Conservation (phyloP, 2,113 vertebrate species). For the Cinclus mexicanus region DNA sequence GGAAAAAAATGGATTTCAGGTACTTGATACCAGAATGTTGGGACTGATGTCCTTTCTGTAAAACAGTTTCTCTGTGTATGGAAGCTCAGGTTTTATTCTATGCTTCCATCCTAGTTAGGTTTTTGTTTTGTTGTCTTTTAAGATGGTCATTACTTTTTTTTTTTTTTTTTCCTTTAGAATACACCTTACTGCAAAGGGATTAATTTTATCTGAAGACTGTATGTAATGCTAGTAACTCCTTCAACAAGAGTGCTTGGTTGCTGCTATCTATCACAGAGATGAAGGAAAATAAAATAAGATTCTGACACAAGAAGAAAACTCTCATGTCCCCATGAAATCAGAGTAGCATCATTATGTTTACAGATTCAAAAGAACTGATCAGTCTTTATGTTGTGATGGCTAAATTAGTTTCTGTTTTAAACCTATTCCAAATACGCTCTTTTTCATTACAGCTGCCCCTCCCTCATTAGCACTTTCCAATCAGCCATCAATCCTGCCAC, state of each 20-base stretch:
- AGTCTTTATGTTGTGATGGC: neutral
- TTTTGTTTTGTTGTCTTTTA: neutral
- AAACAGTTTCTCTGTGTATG: neutral
- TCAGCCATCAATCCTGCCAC: neutral
- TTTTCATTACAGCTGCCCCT: neutral
- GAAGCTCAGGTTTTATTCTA: neutral
- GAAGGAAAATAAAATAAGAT: neutral
- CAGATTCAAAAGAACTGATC: neutral
- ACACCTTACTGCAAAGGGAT: neutral
- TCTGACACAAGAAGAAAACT: neutral
- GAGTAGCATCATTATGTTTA: neutral
- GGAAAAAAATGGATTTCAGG: neutral
- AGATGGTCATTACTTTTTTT: neutral
- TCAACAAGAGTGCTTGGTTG: neutral
- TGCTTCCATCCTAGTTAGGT: accelerated
- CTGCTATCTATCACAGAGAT: neutral
- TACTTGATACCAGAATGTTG: neutral
- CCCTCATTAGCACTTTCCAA: neutral
- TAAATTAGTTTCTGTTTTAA: neutral
- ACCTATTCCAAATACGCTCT: neutral
- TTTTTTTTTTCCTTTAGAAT: neutral
- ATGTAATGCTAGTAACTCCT: neutral
- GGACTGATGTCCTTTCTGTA: neutral
- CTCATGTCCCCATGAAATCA: neutral
- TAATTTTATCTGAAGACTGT: neutral